Percentiles rank a stretch among this genome's conserved stretches.
Conservation (phyloP, 2,797 vertebrate genomes). For the Uromys caudimaculatus region DNA sequence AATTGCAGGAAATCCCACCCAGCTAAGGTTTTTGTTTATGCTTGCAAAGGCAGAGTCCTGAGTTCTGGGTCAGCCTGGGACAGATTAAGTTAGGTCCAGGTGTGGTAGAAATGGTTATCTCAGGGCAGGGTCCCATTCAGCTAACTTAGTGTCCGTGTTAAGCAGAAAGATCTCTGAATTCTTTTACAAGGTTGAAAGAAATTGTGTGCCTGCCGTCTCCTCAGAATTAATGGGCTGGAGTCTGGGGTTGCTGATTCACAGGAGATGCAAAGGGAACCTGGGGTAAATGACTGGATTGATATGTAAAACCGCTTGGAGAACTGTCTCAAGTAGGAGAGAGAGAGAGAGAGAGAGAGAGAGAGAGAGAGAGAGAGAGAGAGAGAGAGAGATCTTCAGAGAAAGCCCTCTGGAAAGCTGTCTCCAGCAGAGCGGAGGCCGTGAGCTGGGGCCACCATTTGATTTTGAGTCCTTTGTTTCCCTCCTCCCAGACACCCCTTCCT, state of each 20-base stretch:
- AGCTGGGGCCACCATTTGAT: not conserved
- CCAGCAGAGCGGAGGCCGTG: not conserved
- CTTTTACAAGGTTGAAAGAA: not conserved
- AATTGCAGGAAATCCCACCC: not conserved
- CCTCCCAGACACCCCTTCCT: not conserved
- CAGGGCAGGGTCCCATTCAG: not conserved
- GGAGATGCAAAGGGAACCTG: too few relatives aligned
- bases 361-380: too few relatives aligned
- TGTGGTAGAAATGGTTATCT: not conserved
- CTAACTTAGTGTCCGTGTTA: not conserved
- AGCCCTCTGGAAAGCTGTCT: not conserved
- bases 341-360: too few relatives aligned
- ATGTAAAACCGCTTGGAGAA: not conserved
- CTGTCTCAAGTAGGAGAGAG: too few relatives aligned
- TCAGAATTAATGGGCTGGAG: not conserved
- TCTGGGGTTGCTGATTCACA: too few relatives aligned
- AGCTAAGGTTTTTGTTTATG: not conserved
- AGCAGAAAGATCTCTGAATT: not conserved
- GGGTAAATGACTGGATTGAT: too few relatives aligned
- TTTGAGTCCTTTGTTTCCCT: not conserved
- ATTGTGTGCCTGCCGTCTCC: too few relatives aligned
- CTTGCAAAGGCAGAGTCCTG: not conserved
- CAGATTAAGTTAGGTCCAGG: not conserved
- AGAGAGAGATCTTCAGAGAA: too few relatives aligned
- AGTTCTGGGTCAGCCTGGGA: not conserved